Percentiles rank a stretch among this genome's conserved stretches.
These are phyloP conservation scores for Scytalopus superciliaris DNA, from an alignment of 2,113 vertebrate species.

Conservation along the genomic window DNA sequence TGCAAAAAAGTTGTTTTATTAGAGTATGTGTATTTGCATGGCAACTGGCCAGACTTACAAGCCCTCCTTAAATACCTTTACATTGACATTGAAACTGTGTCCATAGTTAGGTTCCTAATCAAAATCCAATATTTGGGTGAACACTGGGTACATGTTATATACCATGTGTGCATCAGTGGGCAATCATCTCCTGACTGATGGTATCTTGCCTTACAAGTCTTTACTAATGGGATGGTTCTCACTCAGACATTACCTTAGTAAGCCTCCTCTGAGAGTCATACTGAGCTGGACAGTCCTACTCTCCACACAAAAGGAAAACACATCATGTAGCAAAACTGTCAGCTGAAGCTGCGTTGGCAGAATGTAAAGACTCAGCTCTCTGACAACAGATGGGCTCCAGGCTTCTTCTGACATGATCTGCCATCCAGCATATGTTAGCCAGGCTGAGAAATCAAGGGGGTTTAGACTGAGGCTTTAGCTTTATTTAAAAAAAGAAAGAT, in stretches of 20 bases:
- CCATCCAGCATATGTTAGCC: conserved; percentile 61
- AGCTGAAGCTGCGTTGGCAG: conserved; percentile 62
- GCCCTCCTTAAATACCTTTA: not conserved
- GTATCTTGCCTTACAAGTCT: not conserved
- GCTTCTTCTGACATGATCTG: conserved; percentile 67
- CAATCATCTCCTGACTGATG: not conserved
- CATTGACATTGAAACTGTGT: not conserved
- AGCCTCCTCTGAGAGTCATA: not conserved
- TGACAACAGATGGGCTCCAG: conserved; percentile 58
- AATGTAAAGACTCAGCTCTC: conserved; percentile 41
- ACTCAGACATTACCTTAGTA: not conserved
- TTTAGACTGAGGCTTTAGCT: conserved; percentile 50
- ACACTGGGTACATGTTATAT: not conserved
- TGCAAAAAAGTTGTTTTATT: not conserved
- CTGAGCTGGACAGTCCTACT: not conserved
- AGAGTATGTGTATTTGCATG: not conserved
- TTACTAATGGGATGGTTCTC: not conserved
- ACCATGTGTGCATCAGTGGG: not conserved
- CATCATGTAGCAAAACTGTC: not conserved
- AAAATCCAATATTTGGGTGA: not conserved
- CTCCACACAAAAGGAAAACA: not conserved
- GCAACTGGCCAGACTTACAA: not conserved
- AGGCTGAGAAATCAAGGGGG: conserved; percentile 43
- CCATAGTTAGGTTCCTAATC: not conserved
- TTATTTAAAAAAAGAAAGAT: conserved; percentile 16